A percentile compares a stretch with the other conserved stretches of the same genome.
Conservation (phyloP, 2,113 vertebrate genomes). For the Neodon shergylaensis region DNA sequence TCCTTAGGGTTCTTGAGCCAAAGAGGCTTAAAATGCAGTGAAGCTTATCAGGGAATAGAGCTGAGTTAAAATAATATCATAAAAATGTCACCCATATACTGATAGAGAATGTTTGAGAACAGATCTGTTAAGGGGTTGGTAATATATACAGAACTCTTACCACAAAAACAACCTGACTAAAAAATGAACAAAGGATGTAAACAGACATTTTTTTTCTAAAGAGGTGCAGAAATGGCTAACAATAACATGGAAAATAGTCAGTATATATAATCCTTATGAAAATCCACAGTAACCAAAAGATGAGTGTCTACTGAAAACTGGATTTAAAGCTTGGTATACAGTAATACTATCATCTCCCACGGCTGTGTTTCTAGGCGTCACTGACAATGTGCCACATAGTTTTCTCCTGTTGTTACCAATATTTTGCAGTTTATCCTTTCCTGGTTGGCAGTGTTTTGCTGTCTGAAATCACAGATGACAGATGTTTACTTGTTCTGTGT, state of each 20-base stretch:
- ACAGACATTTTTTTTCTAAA: background rate
- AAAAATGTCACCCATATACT: constrained; percentile 10
- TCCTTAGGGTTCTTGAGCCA: background rate
- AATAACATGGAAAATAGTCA: background rate
- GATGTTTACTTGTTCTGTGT: background rate
- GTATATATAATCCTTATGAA: background rate
- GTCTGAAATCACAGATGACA: background rate
- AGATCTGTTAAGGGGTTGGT: background rate
- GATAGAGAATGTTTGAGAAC: constrained; percentile 3
- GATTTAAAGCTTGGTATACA: background rate
- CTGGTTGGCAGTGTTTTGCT: background rate
- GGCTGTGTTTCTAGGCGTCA: background rate
- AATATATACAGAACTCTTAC: constrained; percentile 11
- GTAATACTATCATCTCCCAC: background rate
- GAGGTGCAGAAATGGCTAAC: background rate
- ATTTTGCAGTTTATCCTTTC: background rate
- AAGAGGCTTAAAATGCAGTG: background rate
- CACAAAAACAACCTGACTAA: background rate
- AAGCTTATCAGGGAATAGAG: constrained; percentile 34
- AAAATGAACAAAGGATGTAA: background rate
- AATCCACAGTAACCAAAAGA: background rate
- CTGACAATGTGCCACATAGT: background rate
- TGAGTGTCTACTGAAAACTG: background rate
- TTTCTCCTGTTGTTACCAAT: constrained; percentile 14
- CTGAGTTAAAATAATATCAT: constrained; percentile 3